Conservation (phyloP, 1,140 invertebrate species). For the Bombus pascuorum region DNA sequence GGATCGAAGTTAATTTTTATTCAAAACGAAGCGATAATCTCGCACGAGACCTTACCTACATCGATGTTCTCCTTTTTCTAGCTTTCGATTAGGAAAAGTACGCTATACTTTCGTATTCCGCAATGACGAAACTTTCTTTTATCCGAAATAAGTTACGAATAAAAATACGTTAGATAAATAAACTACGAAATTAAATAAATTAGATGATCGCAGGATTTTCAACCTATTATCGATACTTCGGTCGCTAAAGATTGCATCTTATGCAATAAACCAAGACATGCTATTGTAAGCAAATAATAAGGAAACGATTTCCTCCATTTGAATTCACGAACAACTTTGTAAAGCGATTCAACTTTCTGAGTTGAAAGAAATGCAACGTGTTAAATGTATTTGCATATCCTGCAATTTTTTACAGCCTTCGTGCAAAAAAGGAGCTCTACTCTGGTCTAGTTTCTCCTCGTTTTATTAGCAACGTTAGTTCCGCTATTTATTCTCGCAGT, state of each 20-base stretch:
- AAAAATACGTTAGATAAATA: no score
- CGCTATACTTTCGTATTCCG: slow-evolving; percentile 4
- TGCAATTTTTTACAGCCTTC: background rate
- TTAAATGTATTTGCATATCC: background rate
- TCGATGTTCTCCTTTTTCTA: slow-evolving; percentile 4
- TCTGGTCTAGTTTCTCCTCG: background rate
- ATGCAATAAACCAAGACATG: background rate
- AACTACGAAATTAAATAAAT: no score
- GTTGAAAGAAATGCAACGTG: no score
- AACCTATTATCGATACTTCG: background rate
- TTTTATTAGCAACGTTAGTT: background rate
- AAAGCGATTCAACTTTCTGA: background rate
- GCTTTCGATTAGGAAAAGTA: slow-evolving; percentile 19
- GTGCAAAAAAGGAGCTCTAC: background rate
- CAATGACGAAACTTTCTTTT: background rate
- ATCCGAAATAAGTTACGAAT: background rate
- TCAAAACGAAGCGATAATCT: background rate
- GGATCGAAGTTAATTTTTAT: background rate
- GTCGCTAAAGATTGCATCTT: background rate
- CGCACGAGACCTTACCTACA: background rate
- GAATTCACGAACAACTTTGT: background rate
- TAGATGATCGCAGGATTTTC: background rate
- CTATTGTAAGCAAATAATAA: background rate
- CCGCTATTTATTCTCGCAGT: background rate
- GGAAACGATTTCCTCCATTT: background rate